phyloP scores from a whole-genome alignment of 2,797 vertebrate genomes.

The Gephyroberyx darwinii region DNA sequence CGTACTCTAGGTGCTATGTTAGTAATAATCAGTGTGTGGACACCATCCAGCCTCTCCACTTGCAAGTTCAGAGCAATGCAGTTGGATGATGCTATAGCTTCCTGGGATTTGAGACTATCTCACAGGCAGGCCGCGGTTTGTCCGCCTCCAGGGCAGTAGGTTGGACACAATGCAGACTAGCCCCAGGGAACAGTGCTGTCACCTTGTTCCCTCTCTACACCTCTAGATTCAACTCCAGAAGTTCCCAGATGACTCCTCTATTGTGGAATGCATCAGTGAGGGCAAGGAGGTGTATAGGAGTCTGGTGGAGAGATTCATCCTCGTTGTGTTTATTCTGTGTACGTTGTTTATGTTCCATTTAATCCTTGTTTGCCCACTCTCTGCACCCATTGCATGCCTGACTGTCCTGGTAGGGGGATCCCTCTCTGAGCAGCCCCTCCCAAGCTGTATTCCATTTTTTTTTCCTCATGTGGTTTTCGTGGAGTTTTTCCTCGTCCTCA shows the following conservation, averaged over 20 bases:
- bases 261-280: conserved; percentile 14
- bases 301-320: background rate
- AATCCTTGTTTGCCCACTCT: too few relatives aligned
- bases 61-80: background rate
- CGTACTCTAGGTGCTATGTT: conserved; percentile 4
- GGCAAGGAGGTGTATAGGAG: background rate
- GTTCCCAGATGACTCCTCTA: background rate
- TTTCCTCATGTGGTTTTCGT: too few relatives aligned
- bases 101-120: background rate
- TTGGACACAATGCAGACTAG: background rate
- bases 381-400: too few relatives aligned
- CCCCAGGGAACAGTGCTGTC: background rate
- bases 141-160: background rate
- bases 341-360: too few relatives aligned
- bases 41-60: background rate
- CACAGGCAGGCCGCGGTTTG: background rate
- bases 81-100: background rate
- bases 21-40: too few relatives aligned
- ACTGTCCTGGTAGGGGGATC: too few relatives aligned
- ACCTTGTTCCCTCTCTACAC: background rate
- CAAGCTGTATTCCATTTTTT: too few relatives aligned
- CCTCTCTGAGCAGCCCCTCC: too few relatives aligned
- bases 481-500: too few relatives aligned
- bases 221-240: conserved; percentile 18
- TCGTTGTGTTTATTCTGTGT: too few relatives aligned